Conservation (phyloP, 2,113 vertebrate genomes). For the Cromileptes altivelis region DNA sequence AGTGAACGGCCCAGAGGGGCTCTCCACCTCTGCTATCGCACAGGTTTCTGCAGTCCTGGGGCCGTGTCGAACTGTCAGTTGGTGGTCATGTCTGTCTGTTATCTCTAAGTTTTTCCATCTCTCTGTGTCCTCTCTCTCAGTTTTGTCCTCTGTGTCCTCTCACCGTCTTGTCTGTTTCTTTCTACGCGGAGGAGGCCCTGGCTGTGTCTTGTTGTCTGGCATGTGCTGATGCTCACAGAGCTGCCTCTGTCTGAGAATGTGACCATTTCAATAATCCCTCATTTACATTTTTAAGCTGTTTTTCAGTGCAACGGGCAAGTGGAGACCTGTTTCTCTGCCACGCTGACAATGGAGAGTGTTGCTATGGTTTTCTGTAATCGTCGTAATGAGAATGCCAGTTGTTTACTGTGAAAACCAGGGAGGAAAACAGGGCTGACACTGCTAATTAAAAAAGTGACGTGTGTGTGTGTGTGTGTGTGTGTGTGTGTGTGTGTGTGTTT, state of each 20-base stretch:
- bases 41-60: slow-evolving; percentile 34
- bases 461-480: background rate
- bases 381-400: slow-evolving; percentile 53
- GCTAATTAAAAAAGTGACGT: slow-evolving; percentile 52
- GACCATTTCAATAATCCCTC: slow-evolving; percentile 67
- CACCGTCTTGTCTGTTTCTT: slow-evolving; percentile 10
- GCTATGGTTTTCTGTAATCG: slow-evolving; percentile 59
- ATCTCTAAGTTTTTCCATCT: slow-evolving; percentile 38
- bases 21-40: slow-evolving; percentile 34
- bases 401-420: slow-evolving; percentile 44
- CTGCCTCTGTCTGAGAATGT: slow-evolving; percentile 69
- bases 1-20: slow-evolving; percentile 56
- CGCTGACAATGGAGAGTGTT: slow-evolving; percentile 59
- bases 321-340: slow-evolving; percentile 47
- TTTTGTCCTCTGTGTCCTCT: slow-evolving; percentile 33
- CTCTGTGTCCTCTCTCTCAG: slow-evolving; percentile 27
- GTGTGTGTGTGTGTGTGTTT: background rate
- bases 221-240: slow-evolving; percentile 68
- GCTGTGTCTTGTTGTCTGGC: slow-evolving; percentile 65
- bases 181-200: slow-evolving; percentile 34
- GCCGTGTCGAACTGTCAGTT: slow-evolving; percentile 56
- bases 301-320: slow-evolving; percentile 52
- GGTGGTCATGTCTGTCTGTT: slow-evolving; percentile 55
- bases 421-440: slow-evolving; percentile 31
- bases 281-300: slow-evolving; percentile 74